Percentiles rank a stretch among this genome's conserved stretches.
Evolutionary conservation across 2,888 invertebrate species (phyloP).

Genomic region (Horisme vitalbata): DNA sequence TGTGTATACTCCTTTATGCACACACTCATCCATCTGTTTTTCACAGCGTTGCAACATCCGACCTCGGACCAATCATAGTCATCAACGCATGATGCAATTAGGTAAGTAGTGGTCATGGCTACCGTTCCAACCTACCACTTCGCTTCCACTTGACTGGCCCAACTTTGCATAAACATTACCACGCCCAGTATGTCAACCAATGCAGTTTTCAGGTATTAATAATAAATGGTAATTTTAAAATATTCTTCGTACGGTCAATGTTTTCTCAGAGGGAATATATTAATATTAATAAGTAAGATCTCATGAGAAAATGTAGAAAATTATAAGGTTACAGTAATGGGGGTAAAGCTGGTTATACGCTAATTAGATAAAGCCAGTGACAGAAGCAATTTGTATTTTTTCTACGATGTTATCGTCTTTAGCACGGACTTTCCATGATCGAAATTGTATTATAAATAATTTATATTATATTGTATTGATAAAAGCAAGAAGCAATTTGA

Average conservation of each 20-base stretch:
- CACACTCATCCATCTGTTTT: not conserved
- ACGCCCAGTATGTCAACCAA: slow-evolving; percentile 63
- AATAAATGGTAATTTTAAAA: slow-evolving; percentile 47
- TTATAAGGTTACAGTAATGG: slow-evolving; percentile 9
- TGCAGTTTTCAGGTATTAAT: slow-evolving; percentile 40
- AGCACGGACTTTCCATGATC: no score
- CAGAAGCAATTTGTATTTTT: not conserved
- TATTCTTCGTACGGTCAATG: slow-evolving; percentile 34
- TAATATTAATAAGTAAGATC: slow-evolving; percentile 38
- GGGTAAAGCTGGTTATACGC: not conserved
- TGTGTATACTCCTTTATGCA: not conserved
- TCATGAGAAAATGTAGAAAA: slow-evolving; percentile 30
- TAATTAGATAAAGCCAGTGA: not conserved
- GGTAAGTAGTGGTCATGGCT: slow-evolving; percentile 59
- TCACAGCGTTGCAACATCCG: slow-evolving; percentile 11
- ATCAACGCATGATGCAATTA: slow-evolving; percentile 61
- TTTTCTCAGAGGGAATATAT: slow-evolving; percentile 37
- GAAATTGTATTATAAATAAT: no score
- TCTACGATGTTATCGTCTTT: no score
- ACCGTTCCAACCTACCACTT: slow-evolving; percentile 23
- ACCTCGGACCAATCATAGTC: slow-evolving; percentile 54
- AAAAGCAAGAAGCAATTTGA: no score
- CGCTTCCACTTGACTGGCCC: slow-evolving; percentile 28
- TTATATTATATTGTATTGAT: no score
- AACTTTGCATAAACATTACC: slow-evolving; percentile 62